Evolutionary conservation across 1,140 invertebrate species (phyloP), one percentile per base, ranked within the genome.

Genomic region (Episyrphus balteatus): DNA sequence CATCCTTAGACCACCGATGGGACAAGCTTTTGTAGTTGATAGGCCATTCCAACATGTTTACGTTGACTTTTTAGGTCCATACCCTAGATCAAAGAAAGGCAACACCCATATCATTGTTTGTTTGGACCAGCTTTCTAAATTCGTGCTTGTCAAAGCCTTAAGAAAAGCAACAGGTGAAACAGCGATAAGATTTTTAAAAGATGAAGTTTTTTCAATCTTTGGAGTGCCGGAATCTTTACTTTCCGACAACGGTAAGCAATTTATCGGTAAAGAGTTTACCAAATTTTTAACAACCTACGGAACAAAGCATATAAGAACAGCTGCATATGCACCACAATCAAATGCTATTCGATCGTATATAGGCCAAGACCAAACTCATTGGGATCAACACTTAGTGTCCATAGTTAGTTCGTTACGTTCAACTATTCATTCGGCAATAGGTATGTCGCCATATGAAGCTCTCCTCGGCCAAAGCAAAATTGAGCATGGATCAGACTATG

Each of bases 391-490:
- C 39, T 9, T 52, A 11, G 11, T 21, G 15, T 42, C 36, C 15
- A 49, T 54, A 11, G 48, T 42, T 11, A 42, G 14, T 1, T 31
- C 51, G 1, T 3, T 53, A 11, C 37, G 42, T 50, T 48, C 3
- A 45, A n/a, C n/a, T n/a, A n/a, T n/a, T n/a, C n/a, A n/a, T n/a
- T n/a, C n/a, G n/a, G n/a, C n/a, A n/a, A n/a, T 48, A 2, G 49
- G 49, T 3, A 40, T 19, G 33, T 47, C 45, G 1, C 49, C 49
- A 1, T 51, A 45, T 32, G 42, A 51, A 32, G 12, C 41, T 1
- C 21, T 14, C 5, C 49, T 51, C 17, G 50, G 47, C 0, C 47
- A 52, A 18, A 52, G 49, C 13, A 54, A 49, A 50, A 18, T 54
- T 2, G 50, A 51, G 11, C 41, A n/a, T n/a, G n/a, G n/a, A n/a